Percentiles rank a stretch among this genome's conserved stretches.
phyloP scores from a whole-genome alignment of 2,797 vertebrate species.

The Epinephelus awoara region DNA sequence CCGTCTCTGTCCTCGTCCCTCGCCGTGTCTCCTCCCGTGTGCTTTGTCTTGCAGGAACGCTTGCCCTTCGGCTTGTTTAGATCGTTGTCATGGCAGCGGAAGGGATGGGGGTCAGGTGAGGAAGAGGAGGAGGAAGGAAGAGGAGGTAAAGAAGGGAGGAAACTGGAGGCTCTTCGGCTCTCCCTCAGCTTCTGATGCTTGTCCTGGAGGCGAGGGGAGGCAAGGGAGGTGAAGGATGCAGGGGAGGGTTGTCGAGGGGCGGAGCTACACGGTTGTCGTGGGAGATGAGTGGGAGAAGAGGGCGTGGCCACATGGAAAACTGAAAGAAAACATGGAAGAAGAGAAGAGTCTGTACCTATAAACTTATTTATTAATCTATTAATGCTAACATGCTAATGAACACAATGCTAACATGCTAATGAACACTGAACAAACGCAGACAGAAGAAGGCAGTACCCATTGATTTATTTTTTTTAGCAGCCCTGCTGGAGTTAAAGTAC shows the following conservation, averaged over 20 bases:
- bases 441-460: background rate
- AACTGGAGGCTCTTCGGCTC: conserved; percentile 85
- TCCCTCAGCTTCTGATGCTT: conserved; percentile 90
- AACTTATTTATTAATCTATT: too few relatives aligned
- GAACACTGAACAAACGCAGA: background rate
- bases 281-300: conserved; percentile 76
- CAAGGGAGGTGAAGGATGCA: conserved; percentile 42
- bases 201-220: conserved; percentile 83
- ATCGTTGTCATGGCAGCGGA: conserved; percentile 77
- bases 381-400: background rate
- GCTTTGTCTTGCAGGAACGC: conserved; percentile 94
- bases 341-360: background rate
- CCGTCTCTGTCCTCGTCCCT: conserved; percentile 74
- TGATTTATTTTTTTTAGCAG: background rate
- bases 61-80: conserved; percentile 93
- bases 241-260: conserved; percentile 3
- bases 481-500: too few relatives aligned
- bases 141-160: conserved; percentile 59
- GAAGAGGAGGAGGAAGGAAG: conserved; percentile 28
- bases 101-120: background rate
- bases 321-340: conserved; percentile 26
- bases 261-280: conserved; percentile 24
- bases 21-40: conserved; percentile 80
- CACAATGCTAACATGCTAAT: too few relatives aligned
- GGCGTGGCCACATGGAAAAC: conserved; percentile 83